phyloP scores from a whole-genome alignment of 1,140 invertebrate species.

The Orchesella cincta region DNA sequence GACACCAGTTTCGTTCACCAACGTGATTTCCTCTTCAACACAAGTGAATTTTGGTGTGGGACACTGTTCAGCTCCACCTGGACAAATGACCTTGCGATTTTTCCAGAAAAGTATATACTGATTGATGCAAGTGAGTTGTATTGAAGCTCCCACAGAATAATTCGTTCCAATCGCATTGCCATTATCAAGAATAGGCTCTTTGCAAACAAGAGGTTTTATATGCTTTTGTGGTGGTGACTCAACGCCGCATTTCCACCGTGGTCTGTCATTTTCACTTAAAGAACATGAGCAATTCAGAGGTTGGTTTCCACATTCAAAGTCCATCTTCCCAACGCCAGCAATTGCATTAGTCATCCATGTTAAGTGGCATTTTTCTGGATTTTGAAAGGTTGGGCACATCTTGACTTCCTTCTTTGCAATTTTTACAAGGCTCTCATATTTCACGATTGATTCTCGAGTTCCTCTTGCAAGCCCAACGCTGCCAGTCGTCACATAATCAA shows the following conservation, averaged over 20 bases:
- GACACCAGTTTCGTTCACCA: no score
- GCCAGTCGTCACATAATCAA: conserved; percentile 26
- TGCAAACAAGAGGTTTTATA: no score
- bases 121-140: background rate
- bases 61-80: background rate
- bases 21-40: background rate
- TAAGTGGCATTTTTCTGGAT: background rate
- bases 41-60: background rate
- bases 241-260: background rate
- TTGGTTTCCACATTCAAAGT: background rate
- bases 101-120: background rate
- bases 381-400: no score
- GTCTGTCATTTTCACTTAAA: no score
- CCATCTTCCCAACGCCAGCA: background rate
- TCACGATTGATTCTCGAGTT: background rate
- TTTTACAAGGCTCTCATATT: no score
- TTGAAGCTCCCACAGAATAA: background rate
- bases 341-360: background rate
- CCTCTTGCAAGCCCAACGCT: background rate
- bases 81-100: background rate
- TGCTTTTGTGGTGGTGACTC: no score
- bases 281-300: background rate
- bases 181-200: no score
- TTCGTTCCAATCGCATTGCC: background rate
- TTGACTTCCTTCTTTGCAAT: background rate